Conservation (phyloP, 64 coral and sea anemone genomes). For the Astreopora myriophthalma region DNA sequence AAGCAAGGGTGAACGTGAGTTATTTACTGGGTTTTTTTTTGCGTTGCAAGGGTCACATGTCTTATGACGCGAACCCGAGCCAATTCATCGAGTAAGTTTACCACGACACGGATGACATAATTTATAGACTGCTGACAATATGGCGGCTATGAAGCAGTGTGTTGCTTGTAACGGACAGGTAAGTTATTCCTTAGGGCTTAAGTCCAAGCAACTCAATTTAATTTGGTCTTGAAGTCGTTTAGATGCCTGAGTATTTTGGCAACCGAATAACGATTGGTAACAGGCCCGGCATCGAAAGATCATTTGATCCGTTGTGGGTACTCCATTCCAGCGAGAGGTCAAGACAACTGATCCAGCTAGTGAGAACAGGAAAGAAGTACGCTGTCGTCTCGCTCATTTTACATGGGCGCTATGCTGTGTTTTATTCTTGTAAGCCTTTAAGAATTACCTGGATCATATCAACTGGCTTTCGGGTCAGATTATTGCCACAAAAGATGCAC, state of each 20-base stretch:
- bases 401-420: not conserved
- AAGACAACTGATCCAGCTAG: not conserved
- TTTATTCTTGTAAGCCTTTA: not conserved
- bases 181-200: not conserved
- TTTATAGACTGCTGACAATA: not conserved
- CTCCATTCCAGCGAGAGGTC: not conserved
- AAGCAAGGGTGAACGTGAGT: not conserved
- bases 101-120: not conserved
- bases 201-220: not conserved
- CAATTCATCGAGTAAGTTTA: not conserved
- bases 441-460: not conserved
- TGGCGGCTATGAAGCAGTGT: slow-evolving; percentile 1
- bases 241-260: not conserved
- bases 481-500: not conserved
- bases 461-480: not conserved
- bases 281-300: not conserved
- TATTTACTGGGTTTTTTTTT: not conserved
- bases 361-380: not conserved
- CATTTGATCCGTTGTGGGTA: not conserved
- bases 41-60: not conserved
- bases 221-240: no score
- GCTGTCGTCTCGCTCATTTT: not conserved
- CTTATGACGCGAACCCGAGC: not conserved
- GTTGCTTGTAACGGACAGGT: slow-evolving; percentile 25
- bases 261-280: not conserved